These are phyloP conservation scores for Sciurus carolinensis DNA, from an alignment of 2,797 vertebrate species.

Conservation along the genomic window DNA sequence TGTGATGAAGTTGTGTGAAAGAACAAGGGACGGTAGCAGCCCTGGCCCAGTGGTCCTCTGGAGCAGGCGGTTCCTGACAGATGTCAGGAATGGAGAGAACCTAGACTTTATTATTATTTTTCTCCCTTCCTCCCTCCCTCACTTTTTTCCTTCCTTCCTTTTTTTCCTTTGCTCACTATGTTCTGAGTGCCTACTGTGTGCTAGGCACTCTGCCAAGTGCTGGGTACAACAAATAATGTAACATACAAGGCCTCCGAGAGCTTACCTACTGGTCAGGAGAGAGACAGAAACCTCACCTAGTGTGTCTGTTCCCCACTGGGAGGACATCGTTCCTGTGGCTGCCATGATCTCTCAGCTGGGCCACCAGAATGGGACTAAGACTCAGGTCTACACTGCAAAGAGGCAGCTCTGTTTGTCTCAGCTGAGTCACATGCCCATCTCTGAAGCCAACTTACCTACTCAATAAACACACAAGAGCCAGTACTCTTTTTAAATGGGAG, in stretches of 20 bases:
- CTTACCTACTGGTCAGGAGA: background rate
- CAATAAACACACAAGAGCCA: no score
- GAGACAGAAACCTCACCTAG: background rate
- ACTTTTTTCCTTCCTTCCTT: background rate
- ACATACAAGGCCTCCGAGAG: background rate
- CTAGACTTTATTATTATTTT: background rate
- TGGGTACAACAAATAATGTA: background rate
- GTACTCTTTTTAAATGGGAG: no score
- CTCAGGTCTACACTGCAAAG: background rate
- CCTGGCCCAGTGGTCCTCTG: background rate
- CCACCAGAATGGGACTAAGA: background rate
- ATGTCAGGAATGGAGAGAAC: background rate
- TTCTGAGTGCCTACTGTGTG: background rate
- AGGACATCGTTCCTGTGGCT: background rate
- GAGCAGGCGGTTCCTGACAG: background rate
- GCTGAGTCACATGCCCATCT: background rate
- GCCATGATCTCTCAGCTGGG: background rate
- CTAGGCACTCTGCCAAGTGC: background rate
- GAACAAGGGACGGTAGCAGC: background rate
- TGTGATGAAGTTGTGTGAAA: background rate
- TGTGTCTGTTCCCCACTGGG: background rate
- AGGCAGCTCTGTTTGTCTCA: background rate
- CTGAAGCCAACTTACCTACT: background rate
- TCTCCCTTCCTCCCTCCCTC: background rate
- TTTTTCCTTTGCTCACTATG: background rate